These are phyloP conservation scores for Crotalus horridus DNA, from an alignment of 2,113 vertebrate genomes.

Conservation along the genomic window DNA sequence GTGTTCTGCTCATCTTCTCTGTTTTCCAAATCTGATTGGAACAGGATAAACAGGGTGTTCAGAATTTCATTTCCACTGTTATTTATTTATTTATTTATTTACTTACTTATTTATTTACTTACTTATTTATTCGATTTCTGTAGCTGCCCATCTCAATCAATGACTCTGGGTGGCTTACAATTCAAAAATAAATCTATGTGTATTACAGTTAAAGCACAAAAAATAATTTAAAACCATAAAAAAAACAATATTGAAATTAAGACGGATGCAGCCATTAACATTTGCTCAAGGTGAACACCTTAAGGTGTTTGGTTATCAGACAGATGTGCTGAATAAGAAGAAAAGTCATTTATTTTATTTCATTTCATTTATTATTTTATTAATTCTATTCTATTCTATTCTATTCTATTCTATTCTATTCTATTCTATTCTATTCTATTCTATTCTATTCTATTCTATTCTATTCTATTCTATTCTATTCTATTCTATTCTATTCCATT, in stretches of 20 bases:
- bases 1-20: background rate
- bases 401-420: too few species aligned
- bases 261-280: background rate
- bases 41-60: background rate
- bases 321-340: background rate
- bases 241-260: background rate
- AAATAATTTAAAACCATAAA: background rate
- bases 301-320: background rate
- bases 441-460: too few species aligned
- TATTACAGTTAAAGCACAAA: background rate
- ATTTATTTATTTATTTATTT: background rate
- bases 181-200: background rate
- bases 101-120: background rate
- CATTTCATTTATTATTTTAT: too few species aligned
- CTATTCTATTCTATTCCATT: too few species aligned
- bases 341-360: background rate
- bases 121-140: background rate
- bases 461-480: too few species aligned
- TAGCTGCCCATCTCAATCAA: background rate
- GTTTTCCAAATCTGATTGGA: background rate
- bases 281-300: background rate
- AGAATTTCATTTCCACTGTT: background rate
- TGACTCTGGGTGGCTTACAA: background rate
- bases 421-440: too few species aligned
- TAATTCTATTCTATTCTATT: too few species aligned